These are phyloP conservation scores for Enteromius anoplus DNA, from an alignment of 2,797 vertebrate species.

Conservation along the genomic window DNA sequence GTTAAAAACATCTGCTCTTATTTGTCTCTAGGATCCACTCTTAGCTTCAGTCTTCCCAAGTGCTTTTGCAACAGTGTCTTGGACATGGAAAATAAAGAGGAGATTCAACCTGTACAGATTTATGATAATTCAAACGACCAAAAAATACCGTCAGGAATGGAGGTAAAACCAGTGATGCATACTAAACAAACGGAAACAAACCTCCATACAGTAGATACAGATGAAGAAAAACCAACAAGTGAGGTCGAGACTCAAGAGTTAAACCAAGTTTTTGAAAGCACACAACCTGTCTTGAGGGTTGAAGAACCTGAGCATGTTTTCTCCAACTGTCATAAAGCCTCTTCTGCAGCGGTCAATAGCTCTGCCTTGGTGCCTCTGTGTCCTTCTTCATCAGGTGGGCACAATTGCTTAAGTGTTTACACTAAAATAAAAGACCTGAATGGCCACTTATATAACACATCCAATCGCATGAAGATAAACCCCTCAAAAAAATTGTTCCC, in stretches of 20 bases:
- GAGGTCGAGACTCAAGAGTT: conserved; percentile 1
- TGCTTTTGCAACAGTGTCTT: conserved; percentile 16
- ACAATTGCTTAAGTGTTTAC: conserved; percentile 60
- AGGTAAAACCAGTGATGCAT: conserved; percentile 8
- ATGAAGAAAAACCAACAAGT: neutral
- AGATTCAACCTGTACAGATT: neutral
- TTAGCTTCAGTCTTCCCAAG: conserved; percentile 72
- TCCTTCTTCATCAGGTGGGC: conserved; percentile 10
- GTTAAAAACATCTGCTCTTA: conserved; percentile 53
- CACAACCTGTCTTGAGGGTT: neutral
- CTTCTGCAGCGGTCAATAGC: neutral
- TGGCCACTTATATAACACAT: conserved; percentile 56
- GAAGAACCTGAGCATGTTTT: conserved; percentile 11
- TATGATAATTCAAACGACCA: conserved; percentile 6
- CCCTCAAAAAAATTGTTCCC: neutral
- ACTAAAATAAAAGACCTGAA: conserved; percentile 61
- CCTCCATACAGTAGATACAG: neutral
- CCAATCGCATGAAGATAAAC: conserved; percentile 33
- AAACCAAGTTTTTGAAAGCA: neutral
- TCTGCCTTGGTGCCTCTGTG: neutral
- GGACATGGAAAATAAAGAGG: conserved; percentile 14
- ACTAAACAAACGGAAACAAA: neutral
- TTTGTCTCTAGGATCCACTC: conserved; percentile 71
- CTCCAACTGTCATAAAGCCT: neutral
- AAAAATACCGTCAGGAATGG: neutral